These are phyloP conservation scores for Sus cebifrons DNA, from an alignment of 2,797 vertebrate species.

Conservation along the genomic window DNA sequence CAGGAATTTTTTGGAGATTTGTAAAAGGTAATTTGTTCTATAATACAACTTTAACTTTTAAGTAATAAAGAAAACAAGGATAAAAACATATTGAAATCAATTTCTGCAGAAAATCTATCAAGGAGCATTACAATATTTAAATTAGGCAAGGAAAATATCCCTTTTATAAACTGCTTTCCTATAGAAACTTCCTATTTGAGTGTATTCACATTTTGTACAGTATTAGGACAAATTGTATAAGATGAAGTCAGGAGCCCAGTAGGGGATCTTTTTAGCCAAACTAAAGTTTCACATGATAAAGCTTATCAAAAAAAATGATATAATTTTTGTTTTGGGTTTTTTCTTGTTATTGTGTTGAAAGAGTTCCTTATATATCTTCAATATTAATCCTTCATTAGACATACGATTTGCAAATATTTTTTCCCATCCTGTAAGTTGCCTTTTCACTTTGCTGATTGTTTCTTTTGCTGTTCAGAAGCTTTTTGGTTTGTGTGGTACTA, in stretches of 20 bases:
- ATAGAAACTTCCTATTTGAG: constrained; percentile 24
- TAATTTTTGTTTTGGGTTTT: not conserved
- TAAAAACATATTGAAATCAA: constrained; percentile 5
- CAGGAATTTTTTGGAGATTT: constrained; percentile 6
- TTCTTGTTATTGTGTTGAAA: not conserved
- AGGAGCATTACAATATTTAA: constrained; percentile 37
- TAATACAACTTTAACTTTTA: not conserved
- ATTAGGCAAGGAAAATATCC: constrained; percentile 8
- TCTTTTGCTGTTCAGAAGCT: not conserved
- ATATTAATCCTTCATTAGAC: not conserved
- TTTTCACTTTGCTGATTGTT: not conserved
- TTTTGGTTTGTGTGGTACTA: not conserved
- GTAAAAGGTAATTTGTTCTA: constrained; percentile 46
- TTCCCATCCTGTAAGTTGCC: not conserved
- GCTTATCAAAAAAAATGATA: not conserved
- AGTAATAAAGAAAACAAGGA: not conserved
- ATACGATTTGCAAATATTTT: not conserved
- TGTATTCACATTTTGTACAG: constrained; percentile 26
- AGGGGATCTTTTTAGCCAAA: not conserved
- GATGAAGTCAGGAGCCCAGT: not conserved
- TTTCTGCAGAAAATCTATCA: constrained; percentile 35
- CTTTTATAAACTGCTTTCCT: constrained; percentile 10
- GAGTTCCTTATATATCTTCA: not conserved
- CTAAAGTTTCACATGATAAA: not conserved
- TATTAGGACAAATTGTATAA: constrained; percentile 18